These are phyloP conservation scores for Arctocebus calabarensis DNA, from an alignment of 2,797 vertebrate genomes.

Conservation along the genomic window DNA sequence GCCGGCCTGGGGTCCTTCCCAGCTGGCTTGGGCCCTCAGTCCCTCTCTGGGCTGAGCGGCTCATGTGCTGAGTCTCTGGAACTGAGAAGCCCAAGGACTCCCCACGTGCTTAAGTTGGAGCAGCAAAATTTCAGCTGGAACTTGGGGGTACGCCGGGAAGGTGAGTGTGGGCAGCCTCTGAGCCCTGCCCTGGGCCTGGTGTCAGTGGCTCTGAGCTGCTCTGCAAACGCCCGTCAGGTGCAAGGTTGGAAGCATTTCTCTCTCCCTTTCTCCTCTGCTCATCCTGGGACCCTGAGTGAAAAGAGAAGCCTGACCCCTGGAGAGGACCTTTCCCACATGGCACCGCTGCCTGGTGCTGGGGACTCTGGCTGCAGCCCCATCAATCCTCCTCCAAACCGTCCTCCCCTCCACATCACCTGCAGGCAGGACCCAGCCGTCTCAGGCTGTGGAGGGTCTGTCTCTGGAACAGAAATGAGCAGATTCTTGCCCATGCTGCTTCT, in stretches of 20 bases:
- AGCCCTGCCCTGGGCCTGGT: too few relatives aligned
- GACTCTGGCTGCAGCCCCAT: not conserved
- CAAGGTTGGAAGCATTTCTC: not conserved
- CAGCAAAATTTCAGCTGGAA: not conserved
- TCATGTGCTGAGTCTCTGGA: not conserved
- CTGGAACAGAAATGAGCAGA: not conserved
- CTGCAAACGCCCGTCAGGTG: fast-evolving
- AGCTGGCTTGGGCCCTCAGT: not conserved
- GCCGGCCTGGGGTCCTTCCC: fast-evolving
- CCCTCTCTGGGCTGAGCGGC: not conserved
- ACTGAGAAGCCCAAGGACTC: not conserved
- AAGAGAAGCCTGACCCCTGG: too few relatives aligned
- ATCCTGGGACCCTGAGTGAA: not conserved
- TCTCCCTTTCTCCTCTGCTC: fast-evolving
- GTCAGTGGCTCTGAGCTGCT: not conserved
- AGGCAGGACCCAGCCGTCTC: too few relatives aligned
- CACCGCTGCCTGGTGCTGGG: fast-evolving
- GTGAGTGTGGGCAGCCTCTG: fast-evolving
- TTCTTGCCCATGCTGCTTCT: not conserved
- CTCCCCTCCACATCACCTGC: too few relatives aligned
- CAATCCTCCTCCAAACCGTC: fast-evolving
- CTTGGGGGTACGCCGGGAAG: not conserved
- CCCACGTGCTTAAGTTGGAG: not conserved
- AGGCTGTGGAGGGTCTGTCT: too few relatives aligned
- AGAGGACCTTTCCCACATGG: not conserved